Evolutionary conservation across 2,113 vertebrate species (phyloP), one percentile per base, ranked within the genome.

Genomic region (Oxyruncus cristatus): DNA sequence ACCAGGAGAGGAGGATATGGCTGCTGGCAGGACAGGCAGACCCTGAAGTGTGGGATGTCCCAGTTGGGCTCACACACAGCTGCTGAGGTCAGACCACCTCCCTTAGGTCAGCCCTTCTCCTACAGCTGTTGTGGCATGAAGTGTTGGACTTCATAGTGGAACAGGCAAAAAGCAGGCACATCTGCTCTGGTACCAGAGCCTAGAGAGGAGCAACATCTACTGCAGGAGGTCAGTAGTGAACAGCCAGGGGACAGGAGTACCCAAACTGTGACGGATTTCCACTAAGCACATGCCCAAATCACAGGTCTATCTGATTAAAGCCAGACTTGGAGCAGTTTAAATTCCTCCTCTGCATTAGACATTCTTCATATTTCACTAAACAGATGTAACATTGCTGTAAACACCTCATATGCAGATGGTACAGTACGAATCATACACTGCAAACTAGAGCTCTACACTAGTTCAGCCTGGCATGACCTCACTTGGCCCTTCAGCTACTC

Each of bases 21-120:
- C 88, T 68, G 35, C 66, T 58, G 74, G 85, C 86, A 85, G 83
- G 70, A 84, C 35, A 87, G 62, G 89, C 77, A 90, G 89, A 89
- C 86, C 90, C 91, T 86, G 49, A 32, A 74, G 76, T 71, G 52
- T 2, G 2, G 33, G 52, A 35, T 65, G 85, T 15, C 14, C 30
- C 4, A 0, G 50, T 8, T 18, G 32, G 37, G 59, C 49, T 46
- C 8, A 6, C 37, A 22, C 58, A 35, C 0, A 0, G 63, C 41
- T 2, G 3, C 53, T 46, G 71, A 52, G 65, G 44, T n/a, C 4
- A 11, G 32, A 70, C 5, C 32, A 61, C 41, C 21, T 72, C 58
- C 74, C 83, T 61, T 10, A 41, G 70, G 70, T 79, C 73, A 78
- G 53, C 47, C n/a, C 63, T 92, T 33, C 78, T 91, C 66, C 72